phyloP scores from a whole-genome alignment of 2,888 invertebrate species.

The Colletes collaris region DNA sequence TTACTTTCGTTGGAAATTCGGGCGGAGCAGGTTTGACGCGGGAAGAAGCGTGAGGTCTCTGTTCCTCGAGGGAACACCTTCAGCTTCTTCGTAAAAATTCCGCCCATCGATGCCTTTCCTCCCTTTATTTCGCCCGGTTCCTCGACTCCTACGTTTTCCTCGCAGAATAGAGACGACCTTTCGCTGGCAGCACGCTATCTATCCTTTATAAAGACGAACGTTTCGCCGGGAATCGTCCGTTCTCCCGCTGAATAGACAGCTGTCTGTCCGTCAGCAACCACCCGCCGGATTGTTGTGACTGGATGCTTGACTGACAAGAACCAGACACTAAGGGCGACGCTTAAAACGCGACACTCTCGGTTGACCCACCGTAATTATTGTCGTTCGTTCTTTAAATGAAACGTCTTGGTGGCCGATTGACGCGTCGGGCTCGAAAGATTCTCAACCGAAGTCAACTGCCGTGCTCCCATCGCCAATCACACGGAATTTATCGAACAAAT shows the following conservation, averaged over 20 bases:
- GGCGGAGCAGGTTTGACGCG: slow-evolving; percentile 29
- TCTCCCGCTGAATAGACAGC: slow-evolving; percentile 62
- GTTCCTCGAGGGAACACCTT: slow-evolving; percentile 30
- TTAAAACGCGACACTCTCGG: slow-evolving; percentile 63
- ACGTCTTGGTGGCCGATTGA: slow-evolving; percentile 17
- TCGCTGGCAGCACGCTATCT: slow-evolving; percentile 51
- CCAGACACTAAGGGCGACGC: slow-evolving; percentile 48
- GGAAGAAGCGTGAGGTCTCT: slow-evolving; percentile 17
- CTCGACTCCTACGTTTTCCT: slow-evolving; percentile 20
- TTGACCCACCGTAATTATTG: slow-evolving; percentile 48
- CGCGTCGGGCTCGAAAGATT: no score
- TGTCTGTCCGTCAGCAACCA: slow-evolving; percentile 61
- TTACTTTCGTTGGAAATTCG: neutral
- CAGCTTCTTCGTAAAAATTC: slow-evolving; percentile 51
- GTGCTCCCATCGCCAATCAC: no score
- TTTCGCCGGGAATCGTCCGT: slow-evolving; percentile 31
- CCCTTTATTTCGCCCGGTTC: slow-evolving; percentile 44
- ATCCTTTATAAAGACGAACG: slow-evolving; percentile 54
- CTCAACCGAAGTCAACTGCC: no score
- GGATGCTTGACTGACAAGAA: slow-evolving; percentile 74
- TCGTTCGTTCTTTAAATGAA: slow-evolving; percentile 36
- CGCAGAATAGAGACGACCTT: slow-evolving; percentile 40
- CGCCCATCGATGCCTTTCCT: slow-evolving; percentile 38
- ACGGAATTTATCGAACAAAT: no score
- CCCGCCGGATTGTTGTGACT: slow-evolving; percentile 74